Conservation (phyloP, 2,113 vertebrate species). For the Sakesphorus luctuosus region DNA sequence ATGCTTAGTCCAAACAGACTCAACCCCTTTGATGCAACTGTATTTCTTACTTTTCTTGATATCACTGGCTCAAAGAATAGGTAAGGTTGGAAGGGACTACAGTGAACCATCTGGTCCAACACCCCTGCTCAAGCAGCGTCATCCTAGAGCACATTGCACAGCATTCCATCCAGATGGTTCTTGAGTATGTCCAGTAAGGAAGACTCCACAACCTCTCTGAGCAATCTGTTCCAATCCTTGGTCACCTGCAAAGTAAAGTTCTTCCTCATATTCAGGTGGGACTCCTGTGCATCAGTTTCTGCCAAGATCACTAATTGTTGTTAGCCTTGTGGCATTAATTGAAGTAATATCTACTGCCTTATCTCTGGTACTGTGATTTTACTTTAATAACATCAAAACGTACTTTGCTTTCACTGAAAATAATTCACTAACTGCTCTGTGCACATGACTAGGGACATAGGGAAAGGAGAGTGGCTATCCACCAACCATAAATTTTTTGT, state of each 20-base stretch:
- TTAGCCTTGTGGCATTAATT: background rate
- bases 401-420: background rate
- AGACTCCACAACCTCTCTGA: background rate
- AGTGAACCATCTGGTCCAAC: background rate
- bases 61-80: background rate
- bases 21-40: background rate
- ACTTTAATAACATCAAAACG: background rate
- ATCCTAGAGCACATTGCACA: background rate
- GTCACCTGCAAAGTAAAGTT: background rate
- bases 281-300: background rate
- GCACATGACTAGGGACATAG: background rate
- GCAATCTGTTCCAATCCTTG: background rate
- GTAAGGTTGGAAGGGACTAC: background rate
- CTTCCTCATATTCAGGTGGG: background rate
- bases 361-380: background rate
- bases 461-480: background rate
- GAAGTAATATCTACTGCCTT: background rate
- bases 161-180: background rate
- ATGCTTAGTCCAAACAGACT: background rate
- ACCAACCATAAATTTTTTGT: fast-evolving
- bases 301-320: background rate
- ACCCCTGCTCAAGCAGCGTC: background rate
- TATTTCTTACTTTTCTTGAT: background rate
- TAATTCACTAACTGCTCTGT: background rate
- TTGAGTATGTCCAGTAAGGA: background rate